Conservation (phyloP, 2,113 vertebrate species). For the Cranoglanis bouderius region DNA sequence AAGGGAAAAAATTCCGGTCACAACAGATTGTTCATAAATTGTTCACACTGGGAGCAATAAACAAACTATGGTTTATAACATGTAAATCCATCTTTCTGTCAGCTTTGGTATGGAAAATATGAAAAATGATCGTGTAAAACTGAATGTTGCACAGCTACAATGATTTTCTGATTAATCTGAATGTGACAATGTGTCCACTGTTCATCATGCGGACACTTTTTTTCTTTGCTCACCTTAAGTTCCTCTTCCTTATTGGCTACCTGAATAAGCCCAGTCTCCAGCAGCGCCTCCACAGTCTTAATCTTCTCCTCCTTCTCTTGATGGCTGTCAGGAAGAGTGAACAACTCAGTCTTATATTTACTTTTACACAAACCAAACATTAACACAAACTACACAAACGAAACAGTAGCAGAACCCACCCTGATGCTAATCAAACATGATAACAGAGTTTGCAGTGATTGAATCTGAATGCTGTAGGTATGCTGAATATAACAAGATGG, state of each 20-base stretch:
- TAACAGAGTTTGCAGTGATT: background rate
- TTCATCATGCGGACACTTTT: background rate
- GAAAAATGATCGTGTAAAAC: background rate
- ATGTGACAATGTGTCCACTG: background rate
- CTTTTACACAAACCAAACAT: background rate
- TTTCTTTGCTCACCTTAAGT: constrained; percentile 79
- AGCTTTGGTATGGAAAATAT: too few species aligned
- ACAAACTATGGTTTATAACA: background rate
- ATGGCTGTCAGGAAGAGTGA: constrained; percentile 66
- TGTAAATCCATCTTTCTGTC: background rate
- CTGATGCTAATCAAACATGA: background rate
- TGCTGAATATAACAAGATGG: background rate
- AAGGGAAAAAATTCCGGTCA: background rate
- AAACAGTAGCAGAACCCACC: background rate
- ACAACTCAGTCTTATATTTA: background rate
- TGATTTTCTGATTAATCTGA: background rate
- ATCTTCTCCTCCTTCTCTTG: constrained; percentile 91
- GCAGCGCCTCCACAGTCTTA: constrained; percentile 87
- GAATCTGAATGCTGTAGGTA: background rate
- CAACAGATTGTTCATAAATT: background rate
- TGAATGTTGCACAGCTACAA: too few species aligned
- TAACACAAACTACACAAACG: background rate
- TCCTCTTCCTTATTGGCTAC: constrained; percentile 95
- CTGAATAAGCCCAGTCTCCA: constrained; percentile 91
- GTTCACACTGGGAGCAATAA: background rate